Conservation (phyloP, 2,888 invertebrate genomes). For the Tipula helvola region DNA sequence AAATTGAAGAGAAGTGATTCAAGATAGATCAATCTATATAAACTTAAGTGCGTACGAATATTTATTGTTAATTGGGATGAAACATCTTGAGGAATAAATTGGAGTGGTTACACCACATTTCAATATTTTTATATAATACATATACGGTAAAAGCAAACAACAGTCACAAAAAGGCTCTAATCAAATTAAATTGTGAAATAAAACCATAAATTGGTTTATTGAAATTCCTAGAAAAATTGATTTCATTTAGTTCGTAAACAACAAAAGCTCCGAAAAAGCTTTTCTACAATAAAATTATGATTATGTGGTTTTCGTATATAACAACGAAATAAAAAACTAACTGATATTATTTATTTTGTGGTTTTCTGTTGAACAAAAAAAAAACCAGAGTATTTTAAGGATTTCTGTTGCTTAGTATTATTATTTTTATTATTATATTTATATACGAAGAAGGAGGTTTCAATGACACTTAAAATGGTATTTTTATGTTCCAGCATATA, state of each 20-base stretch:
- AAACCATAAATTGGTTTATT: background rate
- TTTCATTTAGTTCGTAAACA: background rate
- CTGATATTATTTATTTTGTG: background rate
- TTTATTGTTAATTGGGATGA: background rate
- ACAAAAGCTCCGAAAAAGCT: background rate
- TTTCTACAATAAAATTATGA: background rate
- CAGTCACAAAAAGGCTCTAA: background rate
- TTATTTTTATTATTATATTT: background rate
- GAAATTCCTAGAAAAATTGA: background rate
- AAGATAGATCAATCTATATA: background rate
- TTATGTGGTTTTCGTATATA: background rate
- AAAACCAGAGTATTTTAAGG: background rate
- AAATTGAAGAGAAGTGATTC: background rate
- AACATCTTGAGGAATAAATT: background rate
- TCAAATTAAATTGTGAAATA: background rate
- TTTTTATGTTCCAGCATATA: background rate
- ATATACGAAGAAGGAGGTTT: background rate
- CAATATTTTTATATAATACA: background rate
- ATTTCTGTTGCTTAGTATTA: background rate
- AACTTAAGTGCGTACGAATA: background rate
- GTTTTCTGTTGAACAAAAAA: background rate
- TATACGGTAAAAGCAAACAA: background rate
- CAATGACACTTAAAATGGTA: background rate
- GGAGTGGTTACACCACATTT: background rate
- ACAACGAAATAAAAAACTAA: background rate